Evolutionary conservation across 2,888 invertebrate species (phyloP).

Genomic region (Mesorhabditis spiculigera): DNA sequence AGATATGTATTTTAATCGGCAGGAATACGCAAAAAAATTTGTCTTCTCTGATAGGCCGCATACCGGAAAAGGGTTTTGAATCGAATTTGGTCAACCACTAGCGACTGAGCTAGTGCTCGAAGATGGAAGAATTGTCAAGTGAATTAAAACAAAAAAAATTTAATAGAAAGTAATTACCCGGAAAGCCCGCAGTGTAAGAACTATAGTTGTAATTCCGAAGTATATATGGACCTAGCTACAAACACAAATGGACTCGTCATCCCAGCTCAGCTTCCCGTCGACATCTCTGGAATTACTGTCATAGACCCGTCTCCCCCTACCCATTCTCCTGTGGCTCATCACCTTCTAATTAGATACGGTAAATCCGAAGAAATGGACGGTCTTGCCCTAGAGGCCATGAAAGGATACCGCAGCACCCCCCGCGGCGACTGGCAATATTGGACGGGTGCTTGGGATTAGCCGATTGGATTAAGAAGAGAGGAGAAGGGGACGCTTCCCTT

Average conservation of each 20-base stretch:
- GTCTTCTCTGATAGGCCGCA: too few species aligned
- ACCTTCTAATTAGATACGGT: not conserved
- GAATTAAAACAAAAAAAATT: too few species aligned
- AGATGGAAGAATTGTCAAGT: too few species aligned
- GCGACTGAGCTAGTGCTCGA: too few species aligned
- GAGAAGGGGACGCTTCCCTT: too few species aligned
- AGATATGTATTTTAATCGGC: too few species aligned
- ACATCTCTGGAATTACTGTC: not conserved
- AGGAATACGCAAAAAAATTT: too few species aligned
- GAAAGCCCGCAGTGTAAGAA: not conserved
- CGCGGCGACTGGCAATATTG: constrained; percentile 6
- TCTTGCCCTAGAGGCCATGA: not conserved
- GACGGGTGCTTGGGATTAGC: not conserved
- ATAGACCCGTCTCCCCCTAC: not conserved
- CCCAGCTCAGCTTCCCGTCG: not conserved
- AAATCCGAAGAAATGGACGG: not conserved
- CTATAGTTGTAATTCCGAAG: not conserved
- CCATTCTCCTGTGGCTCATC: not conserved
- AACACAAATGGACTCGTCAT: not conserved
- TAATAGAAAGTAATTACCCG: not conserved
- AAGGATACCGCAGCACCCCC: not conserved
- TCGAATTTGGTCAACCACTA: too few species aligned
- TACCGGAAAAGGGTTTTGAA: too few species aligned
- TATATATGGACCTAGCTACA: not conserved
- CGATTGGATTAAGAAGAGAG: too few species aligned